Conservation (phyloP, 2,888 invertebrate species). For the Brenthis daphne region DNA sequence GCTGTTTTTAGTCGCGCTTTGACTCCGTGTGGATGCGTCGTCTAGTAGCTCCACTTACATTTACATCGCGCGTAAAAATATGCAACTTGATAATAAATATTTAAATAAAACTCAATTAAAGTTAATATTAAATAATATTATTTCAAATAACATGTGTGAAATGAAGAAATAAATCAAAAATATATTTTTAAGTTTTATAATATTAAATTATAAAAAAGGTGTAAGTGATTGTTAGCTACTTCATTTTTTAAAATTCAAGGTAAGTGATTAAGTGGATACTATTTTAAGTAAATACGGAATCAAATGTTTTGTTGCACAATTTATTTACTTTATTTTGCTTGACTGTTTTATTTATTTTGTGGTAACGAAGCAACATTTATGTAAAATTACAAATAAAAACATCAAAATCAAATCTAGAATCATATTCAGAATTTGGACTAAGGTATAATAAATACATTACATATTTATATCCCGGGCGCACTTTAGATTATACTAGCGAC, state of each 20-base stretch:
- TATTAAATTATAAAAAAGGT: background rate
- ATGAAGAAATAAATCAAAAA: too few relatives aligned
- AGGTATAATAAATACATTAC: too few relatives aligned
- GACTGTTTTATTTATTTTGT: too few relatives aligned
- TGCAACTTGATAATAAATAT: slow-evolving; percentile 9
- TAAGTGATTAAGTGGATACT: background rate
- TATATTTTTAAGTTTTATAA: background rate
- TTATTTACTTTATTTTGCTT: background rate
- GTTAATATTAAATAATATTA: background rate
- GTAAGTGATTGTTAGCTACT: background rate
- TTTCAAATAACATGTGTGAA: background rate
- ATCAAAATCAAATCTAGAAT: too few relatives aligned
- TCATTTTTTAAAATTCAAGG: slow-evolving; percentile 7
- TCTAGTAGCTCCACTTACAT: background rate
- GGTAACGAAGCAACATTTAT: too few relatives aligned
- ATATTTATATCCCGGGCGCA: too few relatives aligned
- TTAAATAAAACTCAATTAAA: background rate
- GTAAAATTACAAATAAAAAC: too few relatives aligned
- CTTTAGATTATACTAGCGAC: too few relatives aligned
- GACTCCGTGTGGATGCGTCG: slow-evolving; percentile 23
- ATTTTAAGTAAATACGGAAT: slow-evolving; percentile 1
- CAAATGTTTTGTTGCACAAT: background rate
- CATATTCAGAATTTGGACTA: too few relatives aligned
- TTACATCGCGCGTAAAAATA: slow-evolving; percentile 9
- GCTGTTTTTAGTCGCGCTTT: slow-evolving; percentile 32